Conservation (phyloP, 2,888 invertebrate species). For the Brachycybe producta region DNA sequence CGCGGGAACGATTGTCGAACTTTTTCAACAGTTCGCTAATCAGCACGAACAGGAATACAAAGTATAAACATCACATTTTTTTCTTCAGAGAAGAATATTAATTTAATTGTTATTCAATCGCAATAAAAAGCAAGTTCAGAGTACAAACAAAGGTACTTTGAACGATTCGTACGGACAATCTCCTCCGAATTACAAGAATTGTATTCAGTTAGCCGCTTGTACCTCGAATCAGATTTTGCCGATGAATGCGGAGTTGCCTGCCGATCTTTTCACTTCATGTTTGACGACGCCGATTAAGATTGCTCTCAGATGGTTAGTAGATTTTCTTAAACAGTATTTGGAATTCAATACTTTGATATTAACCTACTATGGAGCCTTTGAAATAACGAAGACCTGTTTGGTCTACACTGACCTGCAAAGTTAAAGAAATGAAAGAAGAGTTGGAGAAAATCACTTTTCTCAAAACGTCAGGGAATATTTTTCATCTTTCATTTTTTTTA, state of each 20-base stretch:
- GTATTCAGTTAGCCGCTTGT: conserved; percentile 90
- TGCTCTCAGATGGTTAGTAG: conserved; percentile 84
- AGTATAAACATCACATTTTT: conserved; percentile 31
- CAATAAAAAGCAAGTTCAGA: not conserved
- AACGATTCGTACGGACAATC: too few species aligned
- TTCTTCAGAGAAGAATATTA: too few species aligned
- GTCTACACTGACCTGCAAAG: too few species aligned
- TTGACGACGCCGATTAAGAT: conserved; percentile 96
- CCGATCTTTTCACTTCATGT: conserved; percentile 93
- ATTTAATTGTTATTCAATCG: not conserved
- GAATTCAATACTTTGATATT: too few species aligned
- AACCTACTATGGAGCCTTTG: too few species aligned
- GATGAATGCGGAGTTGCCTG: conserved; percentile 93
- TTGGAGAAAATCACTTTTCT: too few species aligned
- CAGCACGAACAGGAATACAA: conserved; percentile 76
- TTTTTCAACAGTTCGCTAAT: conserved; percentile 61
- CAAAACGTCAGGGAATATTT: too few species aligned
- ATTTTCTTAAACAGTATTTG: too few species aligned
- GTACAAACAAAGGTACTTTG: not conserved
- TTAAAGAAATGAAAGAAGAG: too few species aligned
- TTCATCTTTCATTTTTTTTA: too few species aligned
- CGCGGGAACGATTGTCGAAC: conserved; percentile 88
- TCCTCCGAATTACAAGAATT: conserved; percentile 53
- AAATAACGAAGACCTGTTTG: too few species aligned
- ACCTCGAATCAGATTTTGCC: conserved; percentile 84